These are phyloP conservation scores for Cerastoderma edule DNA, from an alignment of 2,888 invertebrate genomes.

Conservation along the genomic window DNA sequence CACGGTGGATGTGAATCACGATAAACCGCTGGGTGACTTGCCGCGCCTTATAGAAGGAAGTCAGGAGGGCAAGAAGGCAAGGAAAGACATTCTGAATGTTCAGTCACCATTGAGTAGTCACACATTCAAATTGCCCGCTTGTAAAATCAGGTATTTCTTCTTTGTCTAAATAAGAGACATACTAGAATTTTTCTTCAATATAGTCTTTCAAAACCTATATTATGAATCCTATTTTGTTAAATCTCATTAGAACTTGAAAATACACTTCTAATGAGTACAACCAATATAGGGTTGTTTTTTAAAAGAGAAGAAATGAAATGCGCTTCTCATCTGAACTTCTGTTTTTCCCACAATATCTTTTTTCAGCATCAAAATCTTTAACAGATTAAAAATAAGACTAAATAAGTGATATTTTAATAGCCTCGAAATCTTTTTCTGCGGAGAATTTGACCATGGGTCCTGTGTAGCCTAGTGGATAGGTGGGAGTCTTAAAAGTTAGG, in stretches of 20 bases:
- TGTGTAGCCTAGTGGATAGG: no score
- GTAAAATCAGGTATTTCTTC: conserved; percentile 86
- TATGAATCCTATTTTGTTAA: neutral
- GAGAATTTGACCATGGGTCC: no score
- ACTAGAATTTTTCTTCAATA: neutral
- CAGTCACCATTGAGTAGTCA: conserved; percentile 74
- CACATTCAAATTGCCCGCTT: conserved; percentile 85
- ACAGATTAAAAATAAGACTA: no score
- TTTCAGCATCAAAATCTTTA: no score
- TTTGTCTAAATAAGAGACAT: no score
- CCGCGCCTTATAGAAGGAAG: conserved; percentile 73
- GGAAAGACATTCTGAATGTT: conserved; percentile 63
- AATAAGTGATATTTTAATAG: no score
- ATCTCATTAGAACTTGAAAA: neutral
- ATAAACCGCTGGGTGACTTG: conserved; percentile 68
- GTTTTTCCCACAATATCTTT: no score
- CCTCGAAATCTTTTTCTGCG: no score
- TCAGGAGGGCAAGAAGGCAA: conserved; percentile 63
- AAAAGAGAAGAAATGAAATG: neutral
- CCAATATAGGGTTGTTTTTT: neutral
- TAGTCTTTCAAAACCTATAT: neutral
- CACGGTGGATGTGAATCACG: conserved; percentile 83
- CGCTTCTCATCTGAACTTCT: neutral
- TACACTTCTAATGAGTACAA: neutral
- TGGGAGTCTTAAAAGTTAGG: no score